Base-by-base conservation (phyloP, 1,140 invertebrate genomes). In the Muscidifurax raptorellus region DNA sequence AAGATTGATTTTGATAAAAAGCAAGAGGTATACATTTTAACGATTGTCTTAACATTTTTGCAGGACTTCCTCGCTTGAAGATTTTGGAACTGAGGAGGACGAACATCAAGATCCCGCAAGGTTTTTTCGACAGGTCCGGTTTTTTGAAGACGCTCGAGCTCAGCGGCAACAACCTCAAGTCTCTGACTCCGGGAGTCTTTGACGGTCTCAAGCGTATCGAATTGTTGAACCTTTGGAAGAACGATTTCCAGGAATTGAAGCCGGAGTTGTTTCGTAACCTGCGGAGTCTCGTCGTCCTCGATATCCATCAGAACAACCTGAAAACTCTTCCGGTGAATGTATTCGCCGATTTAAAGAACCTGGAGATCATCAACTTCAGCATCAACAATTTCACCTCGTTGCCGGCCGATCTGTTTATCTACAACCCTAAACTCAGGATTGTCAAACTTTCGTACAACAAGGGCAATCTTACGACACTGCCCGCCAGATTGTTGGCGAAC, bases 401-500 rank as follows among this genome's bases (percentile, higher is more conserved):
- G 10, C 78, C 83, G 3, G 71, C 4, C 9, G 52, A 28, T 13
- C 18, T 85, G 1, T 85, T 85, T 28, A 13, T 7, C 3, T 2
- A 66, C 12, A 85, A 80, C 30, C 27, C 30, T 0, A 74, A 76
- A 22, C 28, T 85, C 0, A 85, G 40, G 47, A 22, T 76, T 1
- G 25, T 80, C 6, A 85, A 85, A 27, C 9, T 85, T 13, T 0
- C 69, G 30, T 52, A 80, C 83, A 85, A 85, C n/a, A 71, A 64
- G 12, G n/a, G 6, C 7, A 85, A 85, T 44, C 25, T 85, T 0
- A 85, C 77, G 0, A 10, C 22, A 1, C 27, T 85, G 4, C 83
- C 83, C 12, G 2, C 3, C 0, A n/a, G 27, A 18, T 72, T 85
- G 0, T 22, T 85, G 1, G 22, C 44, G 0, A 66, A 79, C 12